phyloP scores from a whole-genome alignment of 2,888 invertebrate species.

The Cataglyphis cursor region DNA sequence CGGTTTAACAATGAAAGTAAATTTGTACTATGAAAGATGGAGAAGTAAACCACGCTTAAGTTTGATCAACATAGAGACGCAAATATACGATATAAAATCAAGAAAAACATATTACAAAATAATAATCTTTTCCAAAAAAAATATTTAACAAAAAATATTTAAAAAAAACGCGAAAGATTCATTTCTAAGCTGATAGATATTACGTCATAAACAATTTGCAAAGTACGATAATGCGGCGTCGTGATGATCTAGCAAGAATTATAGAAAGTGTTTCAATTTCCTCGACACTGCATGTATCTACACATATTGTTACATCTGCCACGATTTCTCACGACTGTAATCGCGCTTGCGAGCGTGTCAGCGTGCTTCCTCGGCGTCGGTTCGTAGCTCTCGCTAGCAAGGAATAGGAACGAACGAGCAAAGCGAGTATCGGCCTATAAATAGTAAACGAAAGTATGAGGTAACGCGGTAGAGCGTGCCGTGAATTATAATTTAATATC shows the following conservation, averaged over 20 bases:
- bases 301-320: conserved; percentile 34
- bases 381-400: conserved; percentile 70
- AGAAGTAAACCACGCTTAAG: conserved; percentile 52
- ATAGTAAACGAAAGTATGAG: conserved; percentile 80
- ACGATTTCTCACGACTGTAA: conserved; percentile 52
- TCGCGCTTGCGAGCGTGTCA: conserved; percentile 36
- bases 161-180: neutral
- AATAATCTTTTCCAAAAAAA: neutral
- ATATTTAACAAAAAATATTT: neutral
- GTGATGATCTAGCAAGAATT: neutral
- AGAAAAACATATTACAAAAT: neutral
- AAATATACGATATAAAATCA: conserved; percentile 1
- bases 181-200: neutral
- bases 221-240: neutral
- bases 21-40: conserved; percentile 48
- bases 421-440: conserved; percentile 76
- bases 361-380: conserved; percentile 44
- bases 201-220: neutral
- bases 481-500: conserved; percentile 81
- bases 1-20: conserved; percentile 77
- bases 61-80: conserved; percentile 54
- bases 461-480: conserved; percentile 76
- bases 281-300: conserved; percentile 30
- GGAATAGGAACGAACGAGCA: conserved; percentile 64
- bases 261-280: conserved; percentile 55